These are phyloP conservation scores for Coptodon bakossiorum DNA, from an alignment of 2,113 vertebrate genomes.

Conservation along the genomic window DNA sequence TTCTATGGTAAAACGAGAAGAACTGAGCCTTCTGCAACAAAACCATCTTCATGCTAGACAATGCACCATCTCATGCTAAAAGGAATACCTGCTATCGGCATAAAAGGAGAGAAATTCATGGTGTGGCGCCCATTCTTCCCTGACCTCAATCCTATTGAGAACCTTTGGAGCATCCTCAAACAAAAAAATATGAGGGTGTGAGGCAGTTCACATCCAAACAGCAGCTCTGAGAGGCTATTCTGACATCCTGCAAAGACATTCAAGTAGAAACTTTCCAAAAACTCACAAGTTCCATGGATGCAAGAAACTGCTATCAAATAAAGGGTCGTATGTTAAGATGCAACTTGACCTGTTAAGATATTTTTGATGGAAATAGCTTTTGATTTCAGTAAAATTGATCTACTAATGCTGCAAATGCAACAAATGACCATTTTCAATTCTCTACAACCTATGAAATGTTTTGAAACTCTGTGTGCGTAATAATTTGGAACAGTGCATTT, in stretches of 20 bases:
- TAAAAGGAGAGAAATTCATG: not conserved
- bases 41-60: no score
- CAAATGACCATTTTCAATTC: not conserved
- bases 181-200: not conserved
- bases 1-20: no score
- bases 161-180: no score
- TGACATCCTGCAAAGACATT: not conserved
- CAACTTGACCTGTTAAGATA: not conserved
- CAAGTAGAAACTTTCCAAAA: not conserved
- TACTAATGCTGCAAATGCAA: not conserved
- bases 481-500: not conserved
- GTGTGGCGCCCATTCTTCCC: not conserved
- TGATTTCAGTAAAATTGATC: not conserved
- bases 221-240: not conserved
- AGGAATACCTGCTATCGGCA: no score
- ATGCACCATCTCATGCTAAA: no score
- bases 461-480: not conserved
- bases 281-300: not conserved
- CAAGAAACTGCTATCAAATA: not conserved
- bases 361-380: not conserved
- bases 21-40: no score
- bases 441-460: not conserved
- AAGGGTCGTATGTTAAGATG: not conserved
- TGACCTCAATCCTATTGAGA: not conserved
- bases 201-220: not conserved